Evolutionary conservation across 2,113 vertebrate genomes (phyloP).

Genomic region (Irena cyanogastra): DNA sequence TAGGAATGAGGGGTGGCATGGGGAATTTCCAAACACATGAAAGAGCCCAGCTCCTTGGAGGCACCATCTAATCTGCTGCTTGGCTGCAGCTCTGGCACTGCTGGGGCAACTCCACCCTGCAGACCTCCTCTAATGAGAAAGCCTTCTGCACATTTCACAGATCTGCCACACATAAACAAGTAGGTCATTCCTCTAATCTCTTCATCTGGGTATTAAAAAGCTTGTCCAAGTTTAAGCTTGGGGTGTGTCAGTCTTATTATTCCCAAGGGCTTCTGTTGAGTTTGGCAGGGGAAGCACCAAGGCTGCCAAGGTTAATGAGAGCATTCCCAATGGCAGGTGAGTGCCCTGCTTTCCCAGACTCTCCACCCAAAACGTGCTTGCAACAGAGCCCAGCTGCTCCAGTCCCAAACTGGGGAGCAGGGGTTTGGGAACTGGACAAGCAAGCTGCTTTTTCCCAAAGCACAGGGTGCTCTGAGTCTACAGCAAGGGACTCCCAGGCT

Average conservation of each 20-base stretch:
- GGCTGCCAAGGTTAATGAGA: neutral
- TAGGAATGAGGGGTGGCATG: neutral
- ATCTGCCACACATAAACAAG: constrained; percentile 7
- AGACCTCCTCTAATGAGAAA: constrained; percentile 14
- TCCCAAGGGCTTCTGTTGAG: neutral
- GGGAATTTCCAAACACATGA: neutral
- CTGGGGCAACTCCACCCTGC: neutral
- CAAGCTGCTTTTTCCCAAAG: neutral
- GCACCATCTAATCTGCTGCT: neutral
- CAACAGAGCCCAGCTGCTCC: neutral
- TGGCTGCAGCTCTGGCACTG: neutral
- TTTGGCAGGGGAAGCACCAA: neutral
- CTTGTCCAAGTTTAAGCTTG: constrained; percentile 51
- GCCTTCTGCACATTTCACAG: constrained; percentile 15
- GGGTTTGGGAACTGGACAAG: neutral
- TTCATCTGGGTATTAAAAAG: constrained; percentile 56
- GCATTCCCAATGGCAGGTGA: neutral
- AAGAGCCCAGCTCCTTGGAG: neutral
- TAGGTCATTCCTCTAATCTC: constrained; percentile 62
- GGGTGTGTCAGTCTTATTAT: constrained; percentile 45
- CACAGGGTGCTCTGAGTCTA: rapidly evolving
- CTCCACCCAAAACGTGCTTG: neutral
- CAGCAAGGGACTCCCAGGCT: neutral
- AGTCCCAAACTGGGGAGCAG: neutral
- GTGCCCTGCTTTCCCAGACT: neutral